Base-by-base conservation (phyloP, 2,797 vertebrate genomes). In the Halcyon chelicuti region DNA sequence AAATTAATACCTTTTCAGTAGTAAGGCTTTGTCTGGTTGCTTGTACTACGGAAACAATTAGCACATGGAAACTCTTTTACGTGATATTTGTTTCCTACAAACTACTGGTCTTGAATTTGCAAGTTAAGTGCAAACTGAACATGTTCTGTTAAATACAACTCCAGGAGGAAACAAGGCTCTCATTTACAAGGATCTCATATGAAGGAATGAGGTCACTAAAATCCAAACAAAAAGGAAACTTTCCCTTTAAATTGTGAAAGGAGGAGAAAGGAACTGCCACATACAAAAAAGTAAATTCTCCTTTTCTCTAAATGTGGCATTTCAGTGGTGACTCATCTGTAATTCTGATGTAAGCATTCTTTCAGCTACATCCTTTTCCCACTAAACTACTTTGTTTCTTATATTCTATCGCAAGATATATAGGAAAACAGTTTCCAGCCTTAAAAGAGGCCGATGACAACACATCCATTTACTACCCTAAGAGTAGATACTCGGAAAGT, bases 181-280 rank as follows among this genome's bases (percentile, higher is more conserved):
- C 95, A 96, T 97, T 97, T 94, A 96, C 47, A 63, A 55, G 52
- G 28, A 63, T 70, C 90, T 94, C 88, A 73, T 86, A 88, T 5
- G 67, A 91, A 82, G 84, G 90, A 84, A 95, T 94, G 96, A 96
- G 94, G 94, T 97, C 96, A 97, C 84, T 55, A 94, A 90, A 88
- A 85, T 35, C 91, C 19, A 62, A 90, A 95, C 81, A 92, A 93
- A 96, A 94, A 81, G 90, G 96, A 93, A 96, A 93, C 65, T 87
- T 95, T 92, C 85, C 80, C 79, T 87, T 72, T 81, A 81, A 90
- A 73, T 18, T n/a, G 88, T 35, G 33, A 81, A 51, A 88, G 76
- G 68, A 84, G 61, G 94, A 93, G 90, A 96, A 92, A 93, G 92
- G 90, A 93, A 80, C 81, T 90, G 96, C 79, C 83, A 92, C 37